These are phyloP conservation scores for Plusia festucae DNA, from an alignment of 2,888 invertebrate genomes.

Conservation along the genomic window DNA sequence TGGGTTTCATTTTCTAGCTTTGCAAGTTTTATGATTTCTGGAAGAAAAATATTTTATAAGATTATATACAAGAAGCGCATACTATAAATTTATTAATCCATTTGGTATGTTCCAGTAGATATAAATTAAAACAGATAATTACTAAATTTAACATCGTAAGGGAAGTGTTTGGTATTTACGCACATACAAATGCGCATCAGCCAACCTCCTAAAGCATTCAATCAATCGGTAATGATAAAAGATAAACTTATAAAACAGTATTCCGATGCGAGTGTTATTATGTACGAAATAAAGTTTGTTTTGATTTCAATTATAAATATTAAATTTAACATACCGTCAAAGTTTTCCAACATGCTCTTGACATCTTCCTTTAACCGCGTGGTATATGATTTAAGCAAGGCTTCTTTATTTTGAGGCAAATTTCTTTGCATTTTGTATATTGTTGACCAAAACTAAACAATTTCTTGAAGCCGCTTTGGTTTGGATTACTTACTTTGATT, in stretches of 20 bases:
- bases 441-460: too few relatives aligned
- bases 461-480: background rate
- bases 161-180: too few relatives aligned
- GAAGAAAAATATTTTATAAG: background rate
- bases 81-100: too few relatives aligned
- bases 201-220: too few relatives aligned
- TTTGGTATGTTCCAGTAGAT: too few relatives aligned
- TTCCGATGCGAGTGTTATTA: too few relatives aligned
- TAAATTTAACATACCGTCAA: constrained; percentile 97
- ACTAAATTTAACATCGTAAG: too few relatives aligned
- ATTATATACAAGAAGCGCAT: background rate
- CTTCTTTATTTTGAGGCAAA: constrained; percentile 98
- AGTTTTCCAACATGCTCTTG: constrained; percentile 99
- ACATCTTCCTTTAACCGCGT: constrained; percentile 98
- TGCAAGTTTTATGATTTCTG: constrained; percentile 96
- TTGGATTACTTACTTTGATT: background rate
- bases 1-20: constrained; percentile 97
- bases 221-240: too few relatives aligned
- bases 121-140: too few relatives aligned
- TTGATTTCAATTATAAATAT: background rate
- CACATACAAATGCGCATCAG: too few relatives aligned
- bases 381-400: constrained; percentile 97
- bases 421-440: constrained; percentile 90
- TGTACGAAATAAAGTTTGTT: background rate
- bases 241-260: too few relatives aligned